Evolutionary conservation across 1,140 invertebrate genomes (phyloP), one percentile per base, ranked within the genome.

Genomic region (Periplaneta americana): DNA sequence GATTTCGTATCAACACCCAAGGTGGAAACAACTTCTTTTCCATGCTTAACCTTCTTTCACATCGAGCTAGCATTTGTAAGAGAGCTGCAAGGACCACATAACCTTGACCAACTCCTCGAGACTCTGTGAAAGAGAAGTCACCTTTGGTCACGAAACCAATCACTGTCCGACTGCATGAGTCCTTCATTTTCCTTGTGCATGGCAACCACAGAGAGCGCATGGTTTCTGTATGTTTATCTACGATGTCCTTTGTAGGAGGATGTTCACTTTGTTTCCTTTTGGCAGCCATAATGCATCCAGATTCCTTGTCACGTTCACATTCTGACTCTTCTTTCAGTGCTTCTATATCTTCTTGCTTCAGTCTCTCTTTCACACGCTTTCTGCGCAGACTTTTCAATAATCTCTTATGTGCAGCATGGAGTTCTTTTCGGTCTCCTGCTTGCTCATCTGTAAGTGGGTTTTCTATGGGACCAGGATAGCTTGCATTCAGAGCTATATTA

Each of bases 61-160:
- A 66, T 11, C 22, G 13, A 35, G 79, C 48, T n/a, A 88, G 79
- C 3, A 94, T 85, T 77, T 87, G 83, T 9, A 88, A 83, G 6
- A 96, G 84, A 22, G 92, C 91, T 48, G 88, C 87, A 22, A 91
- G 86, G 3, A 92, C 88, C 0, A 95, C 88, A 85, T 94, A 96
- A 48, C 94, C 95, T 11, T 94, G 86, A 76, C 92, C 94, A 83
- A 90, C 88, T 80, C 91, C 90, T 39, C 88, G 90, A 1, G 92
- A 92, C 85, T 93, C 90, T 0, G 91, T 91, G 83, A 93, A 93
- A 84, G 92, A 93, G 85, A 93, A 96, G 37, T 90, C 91, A 34
- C 94, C 95, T 82, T 91, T 88, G 57, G 88, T 90, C 15, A 96
- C 85, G 87, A 93, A 97, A 74, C 96, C 96, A 84, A 96, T 92